A percentile compares a stretch with the other conserved stretches of the same genome.
phyloP scores from a whole-genome alignment of 2,797 vertebrate genomes.

The Synanceia verrucosa region DNA sequence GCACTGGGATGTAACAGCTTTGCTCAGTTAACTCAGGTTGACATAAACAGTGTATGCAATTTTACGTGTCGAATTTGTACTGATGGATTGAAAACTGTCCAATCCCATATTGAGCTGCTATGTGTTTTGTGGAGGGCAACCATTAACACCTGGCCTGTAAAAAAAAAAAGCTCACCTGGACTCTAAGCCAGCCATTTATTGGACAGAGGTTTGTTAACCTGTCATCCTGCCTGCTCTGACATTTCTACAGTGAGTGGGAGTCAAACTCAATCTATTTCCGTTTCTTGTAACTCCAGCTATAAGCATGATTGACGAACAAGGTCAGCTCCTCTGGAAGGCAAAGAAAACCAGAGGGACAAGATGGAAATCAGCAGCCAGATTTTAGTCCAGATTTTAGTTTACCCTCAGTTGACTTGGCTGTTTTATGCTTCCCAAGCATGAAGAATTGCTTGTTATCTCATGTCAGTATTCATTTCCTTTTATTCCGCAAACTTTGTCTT shows the following conservation, averaged over 20 bases:
- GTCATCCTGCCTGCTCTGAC: conserved; percentile 39
- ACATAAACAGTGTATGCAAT: not conserved
- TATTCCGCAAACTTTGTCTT: not conserved
- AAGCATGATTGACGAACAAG: conserved; percentile 34
- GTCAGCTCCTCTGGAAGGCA: not conserved
- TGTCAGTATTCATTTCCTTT: conserved; percentile 27
- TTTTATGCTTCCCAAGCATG: conserved; percentile 6
- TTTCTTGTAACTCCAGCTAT: conserved; percentile 17
- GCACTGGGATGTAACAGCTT: not conserved
- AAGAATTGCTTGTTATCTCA: conserved; percentile 12
- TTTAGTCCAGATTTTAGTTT: conserved; percentile 12
- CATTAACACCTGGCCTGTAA: conserved; percentile 13
- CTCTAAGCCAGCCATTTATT: conserved; percentile 36
- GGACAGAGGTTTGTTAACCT: conserved; percentile 42
- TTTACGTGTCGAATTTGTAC: not conserved
- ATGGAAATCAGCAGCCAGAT: conserved; percentile 36
- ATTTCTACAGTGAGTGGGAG: conserved; percentile 25
- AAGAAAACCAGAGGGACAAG: not conserved
- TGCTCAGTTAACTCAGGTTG: not conserved
- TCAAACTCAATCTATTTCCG: conserved; percentile 34
- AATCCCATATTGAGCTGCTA: not conserved
- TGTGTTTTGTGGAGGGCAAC: not conserved
- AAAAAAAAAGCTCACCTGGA: conserved; percentile 39
- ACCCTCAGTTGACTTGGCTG: not conserved
- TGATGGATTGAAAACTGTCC: not conserved